Percentiles rank a stretch among this genome's conserved stretches.
Evolutionary conservation across 2,888 invertebrate genomes (phyloP).

Genomic region (Drosophila eohydei): DNA sequence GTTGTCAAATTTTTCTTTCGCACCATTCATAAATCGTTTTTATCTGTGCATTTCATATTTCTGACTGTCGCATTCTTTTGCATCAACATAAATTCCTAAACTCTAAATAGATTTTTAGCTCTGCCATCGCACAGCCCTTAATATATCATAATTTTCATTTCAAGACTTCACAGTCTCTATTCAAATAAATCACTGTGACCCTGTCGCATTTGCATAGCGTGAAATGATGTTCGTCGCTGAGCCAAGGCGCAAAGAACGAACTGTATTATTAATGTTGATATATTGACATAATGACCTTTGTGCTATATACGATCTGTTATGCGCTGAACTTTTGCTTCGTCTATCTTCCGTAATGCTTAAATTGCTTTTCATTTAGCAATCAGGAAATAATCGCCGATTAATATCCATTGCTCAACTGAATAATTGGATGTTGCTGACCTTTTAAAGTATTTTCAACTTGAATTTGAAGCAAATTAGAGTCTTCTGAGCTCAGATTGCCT

Average conservation of each 20-base stretch:
- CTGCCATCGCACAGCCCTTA: not conserved
- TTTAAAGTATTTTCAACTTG: conserved; percentile 63
- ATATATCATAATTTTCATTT: conserved; percentile 8
- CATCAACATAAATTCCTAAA: conserved; percentile 7
- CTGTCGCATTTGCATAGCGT: conserved; percentile 42
- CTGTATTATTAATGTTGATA: conserved; percentile 44
- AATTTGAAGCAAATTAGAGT: not conserved
- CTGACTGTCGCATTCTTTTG: conserved; percentile 4
- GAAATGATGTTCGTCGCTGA: conserved; percentile 34
- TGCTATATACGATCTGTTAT: conserved; percentile 52
- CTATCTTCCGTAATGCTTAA: conserved; percentile 54
- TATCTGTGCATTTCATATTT: conserved; percentile 10
- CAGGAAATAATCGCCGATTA: conserved; percentile 43
- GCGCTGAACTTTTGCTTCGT: conserved; percentile 25
- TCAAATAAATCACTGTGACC: conserved; percentile 46
- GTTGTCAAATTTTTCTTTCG: not conserved
- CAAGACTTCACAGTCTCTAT: not conserved
- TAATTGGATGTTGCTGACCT: conserved; percentile 44
- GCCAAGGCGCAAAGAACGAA: conserved; percentile 26
- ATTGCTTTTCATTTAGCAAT: conserved; percentile 47
- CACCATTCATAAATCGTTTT: not conserved
- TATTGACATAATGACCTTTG: conserved; percentile 77
- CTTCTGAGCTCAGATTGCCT: not conserved
- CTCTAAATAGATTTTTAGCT: not conserved
- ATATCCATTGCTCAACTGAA: conserved; percentile 22